These are phyloP conservation scores for Megaleporinus macrocephalus DNA, from an alignment of 2,113 vertebrate genomes.

Conservation along the genomic window DNA sequence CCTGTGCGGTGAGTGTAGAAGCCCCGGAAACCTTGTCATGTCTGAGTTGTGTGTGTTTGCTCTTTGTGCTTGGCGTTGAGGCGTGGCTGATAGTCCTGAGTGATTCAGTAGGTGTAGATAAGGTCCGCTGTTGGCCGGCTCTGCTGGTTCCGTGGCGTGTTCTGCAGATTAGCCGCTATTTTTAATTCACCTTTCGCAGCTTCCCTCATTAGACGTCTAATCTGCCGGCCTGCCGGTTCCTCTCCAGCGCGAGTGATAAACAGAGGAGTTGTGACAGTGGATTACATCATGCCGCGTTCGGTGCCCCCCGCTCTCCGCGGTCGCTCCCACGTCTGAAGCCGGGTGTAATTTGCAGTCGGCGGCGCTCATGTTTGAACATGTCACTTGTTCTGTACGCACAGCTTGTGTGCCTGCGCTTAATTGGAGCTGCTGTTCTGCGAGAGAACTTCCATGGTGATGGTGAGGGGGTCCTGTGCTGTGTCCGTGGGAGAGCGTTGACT, in stretches of 20 bases:
- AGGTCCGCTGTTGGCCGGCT: neutral
- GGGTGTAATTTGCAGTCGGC: neutral
- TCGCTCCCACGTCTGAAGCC: neutral
- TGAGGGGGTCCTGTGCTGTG: neutral
- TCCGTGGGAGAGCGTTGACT: constrained; percentile 9
- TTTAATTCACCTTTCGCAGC: constrained; percentile 1
- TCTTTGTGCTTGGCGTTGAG: neutral
- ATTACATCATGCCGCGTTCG: neutral
- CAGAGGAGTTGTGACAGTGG: neutral
- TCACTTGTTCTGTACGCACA: neutral
- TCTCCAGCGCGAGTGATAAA: neutral
- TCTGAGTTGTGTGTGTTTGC: neutral
- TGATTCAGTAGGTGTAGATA: constrained; percentile 23
- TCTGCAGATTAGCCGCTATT: neutral
- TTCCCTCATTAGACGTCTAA: constrained; percentile 9
- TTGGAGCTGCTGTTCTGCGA: neutral
- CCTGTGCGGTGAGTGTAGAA: too few species aligned
- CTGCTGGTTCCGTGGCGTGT: neutral
- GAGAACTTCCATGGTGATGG: neutral
- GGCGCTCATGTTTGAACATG: neutral
- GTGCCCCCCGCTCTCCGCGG: neutral
- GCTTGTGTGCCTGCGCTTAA: constrained; percentile 15
- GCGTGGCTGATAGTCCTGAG: neutral
- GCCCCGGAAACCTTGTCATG: too few species aligned
- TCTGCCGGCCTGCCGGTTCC: neutral